Conservation (phyloP, 2,888 invertebrate species). For the Dioctria linearis region DNA sequence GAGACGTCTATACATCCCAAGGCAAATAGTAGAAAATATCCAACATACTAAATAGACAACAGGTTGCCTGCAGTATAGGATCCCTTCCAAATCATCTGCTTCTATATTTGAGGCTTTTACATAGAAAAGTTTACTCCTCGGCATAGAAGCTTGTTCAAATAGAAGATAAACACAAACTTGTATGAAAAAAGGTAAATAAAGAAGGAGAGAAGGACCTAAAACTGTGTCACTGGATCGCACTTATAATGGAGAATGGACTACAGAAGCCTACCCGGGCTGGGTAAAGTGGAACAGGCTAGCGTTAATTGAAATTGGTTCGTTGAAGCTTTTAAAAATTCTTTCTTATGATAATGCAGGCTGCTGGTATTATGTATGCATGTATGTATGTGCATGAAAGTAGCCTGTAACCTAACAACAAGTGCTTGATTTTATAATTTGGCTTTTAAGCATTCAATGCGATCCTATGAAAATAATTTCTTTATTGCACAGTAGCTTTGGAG, state of each 20-base stretch:
- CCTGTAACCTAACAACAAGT: neutral
- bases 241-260: conserved; percentile 28
- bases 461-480: neutral
- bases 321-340: conserved; percentile 27
- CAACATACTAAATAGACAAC: conserved; percentile 18
- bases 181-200: conserved; percentile 38
- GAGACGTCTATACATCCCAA: neutral
- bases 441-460: neutral
- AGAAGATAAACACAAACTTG: conserved; percentile 48
- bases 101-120: conserved; percentile 16
- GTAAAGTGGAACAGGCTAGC: conserved; percentile 28
- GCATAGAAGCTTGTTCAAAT: conserved; percentile 40
- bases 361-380: too few species aligned
- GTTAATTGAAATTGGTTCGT: conserved; percentile 44
- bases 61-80: neutral
- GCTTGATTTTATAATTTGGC: neutral
- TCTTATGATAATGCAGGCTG: conserved; percentile 1
- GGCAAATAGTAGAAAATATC: neutral
- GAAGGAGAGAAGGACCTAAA: conserved; percentile 1
- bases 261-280: neutral
- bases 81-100: conserved; percentile 25
- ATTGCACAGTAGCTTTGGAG: neutral
- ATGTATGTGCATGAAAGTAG: neutral
- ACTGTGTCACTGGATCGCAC: conserved; percentile 48
- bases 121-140: conserved; percentile 1